A percentile compares a stretch with the other conserved stretches of the same genome.
Conservation (phyloP, 2,113 vertebrate genomes). For the Cyanoramphus novaezelandiae region DNA sequence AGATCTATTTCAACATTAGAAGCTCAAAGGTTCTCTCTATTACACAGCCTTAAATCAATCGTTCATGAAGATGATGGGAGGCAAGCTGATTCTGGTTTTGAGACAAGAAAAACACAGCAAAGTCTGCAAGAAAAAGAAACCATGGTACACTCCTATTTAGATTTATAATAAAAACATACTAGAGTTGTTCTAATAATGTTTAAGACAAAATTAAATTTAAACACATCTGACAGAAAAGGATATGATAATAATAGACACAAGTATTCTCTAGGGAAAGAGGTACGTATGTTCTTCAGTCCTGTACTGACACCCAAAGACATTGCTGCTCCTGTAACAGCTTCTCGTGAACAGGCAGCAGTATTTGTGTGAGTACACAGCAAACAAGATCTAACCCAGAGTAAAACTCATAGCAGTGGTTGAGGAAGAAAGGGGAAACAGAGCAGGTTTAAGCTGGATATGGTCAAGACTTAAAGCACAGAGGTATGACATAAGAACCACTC, state of each 20-base stretch:
- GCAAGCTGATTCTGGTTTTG: neutral
- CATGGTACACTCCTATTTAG: neutral
- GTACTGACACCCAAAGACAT: neutral
- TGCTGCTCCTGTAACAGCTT: neutral
- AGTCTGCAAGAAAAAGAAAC: neutral
- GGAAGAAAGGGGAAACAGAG: neutral
- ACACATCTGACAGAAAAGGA: neutral
- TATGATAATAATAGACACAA: neutral
- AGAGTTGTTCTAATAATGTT: neutral
- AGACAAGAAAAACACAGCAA: neutral
- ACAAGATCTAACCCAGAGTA: neutral
- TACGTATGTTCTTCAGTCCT: rapidly evolving
- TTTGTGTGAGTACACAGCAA: neutral
- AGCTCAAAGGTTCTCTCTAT: neutral
- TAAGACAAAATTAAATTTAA: neutral
- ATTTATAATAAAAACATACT: neutral
- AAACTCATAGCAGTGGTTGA: neutral
- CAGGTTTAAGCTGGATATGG: neutral
- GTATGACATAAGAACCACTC: neutral
- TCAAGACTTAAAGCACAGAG: neutral
- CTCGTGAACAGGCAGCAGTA: neutral
- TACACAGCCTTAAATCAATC: neutral
- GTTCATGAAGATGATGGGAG: neutral
- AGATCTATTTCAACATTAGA: neutral
- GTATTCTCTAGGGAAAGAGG: neutral